A percentile compares a stretch with the other conserved stretches of the same genome.
phyloP scores from a whole-genome alignment of 1,140 invertebrate species.

The Heliconius hermathena region DNA sequence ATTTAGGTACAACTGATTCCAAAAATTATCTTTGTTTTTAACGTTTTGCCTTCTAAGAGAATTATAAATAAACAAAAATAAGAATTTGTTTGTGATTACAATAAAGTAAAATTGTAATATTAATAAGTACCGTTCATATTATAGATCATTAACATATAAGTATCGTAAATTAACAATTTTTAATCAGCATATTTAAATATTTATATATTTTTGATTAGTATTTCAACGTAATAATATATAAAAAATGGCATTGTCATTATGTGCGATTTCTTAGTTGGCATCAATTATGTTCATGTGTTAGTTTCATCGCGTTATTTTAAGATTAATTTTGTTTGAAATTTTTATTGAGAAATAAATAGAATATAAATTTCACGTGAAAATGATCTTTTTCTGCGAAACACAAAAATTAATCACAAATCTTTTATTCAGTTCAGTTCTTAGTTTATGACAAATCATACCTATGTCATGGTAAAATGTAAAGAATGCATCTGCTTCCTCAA shows the following conservation, averaged over 20 bases:
- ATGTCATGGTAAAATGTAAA: too few relatives aligned
- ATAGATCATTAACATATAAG: not conserved
- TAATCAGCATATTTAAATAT: not conserved
- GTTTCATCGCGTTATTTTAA: not conserved
- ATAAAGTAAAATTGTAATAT: not conserved
- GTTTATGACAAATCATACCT: too few relatives aligned
- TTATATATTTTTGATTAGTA: not conserved
- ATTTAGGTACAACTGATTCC: not conserved
- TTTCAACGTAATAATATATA: not conserved
- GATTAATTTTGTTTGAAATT: too few relatives aligned
- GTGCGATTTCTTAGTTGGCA: not conserved
- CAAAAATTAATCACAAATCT: too few relatives aligned
- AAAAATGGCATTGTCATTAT: not conserved
- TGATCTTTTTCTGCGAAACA: too few relatives aligned
- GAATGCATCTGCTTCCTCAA: too few relatives aligned
- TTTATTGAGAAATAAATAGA: too few relatives aligned
- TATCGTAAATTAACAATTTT: not conserved
- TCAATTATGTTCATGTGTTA: not conserved
- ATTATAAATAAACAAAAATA: too few relatives aligned
- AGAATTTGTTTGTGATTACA: not conserved
- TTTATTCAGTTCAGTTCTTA: too few relatives aligned
- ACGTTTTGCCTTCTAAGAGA: not conserved
- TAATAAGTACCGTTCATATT: not conserved
- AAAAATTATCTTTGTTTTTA: not conserved
- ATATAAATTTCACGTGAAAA: too few relatives aligned